Conservation (phyloP, 2,888 invertebrate genomes). For the Callyntrura guangdongensis region DNA sequence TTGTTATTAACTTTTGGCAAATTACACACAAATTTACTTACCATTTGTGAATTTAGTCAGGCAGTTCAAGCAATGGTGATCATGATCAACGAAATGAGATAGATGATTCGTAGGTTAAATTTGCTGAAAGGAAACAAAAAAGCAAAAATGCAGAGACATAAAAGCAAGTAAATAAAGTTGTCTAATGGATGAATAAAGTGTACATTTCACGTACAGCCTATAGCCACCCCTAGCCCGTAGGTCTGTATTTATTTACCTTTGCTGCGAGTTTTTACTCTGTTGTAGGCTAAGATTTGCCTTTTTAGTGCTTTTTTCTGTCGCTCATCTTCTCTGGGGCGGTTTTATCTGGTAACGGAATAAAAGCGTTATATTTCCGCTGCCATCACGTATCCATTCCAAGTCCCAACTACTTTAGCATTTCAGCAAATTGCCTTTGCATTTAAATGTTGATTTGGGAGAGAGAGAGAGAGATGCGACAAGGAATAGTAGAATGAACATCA, state of each 20-base stretch:
- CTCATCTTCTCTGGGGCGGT: background rate
- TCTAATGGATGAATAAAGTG: background rate
- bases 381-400: conserved; percentile 2
- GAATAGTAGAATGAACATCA: too few relatives aligned
- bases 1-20: too few relatives aligned
- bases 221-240: too few relatives aligned
- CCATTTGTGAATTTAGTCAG: too few relatives aligned
- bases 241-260: conserved; percentile 15
- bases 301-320: conserved; percentile 26
- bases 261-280: background rate
- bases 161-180: background rate
- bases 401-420: too few relatives aligned
- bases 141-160: too few relatives aligned
- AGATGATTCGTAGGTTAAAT: background rate
- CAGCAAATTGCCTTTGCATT: background rate
- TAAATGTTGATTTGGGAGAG: background rate
- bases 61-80: too few relatives aligned
- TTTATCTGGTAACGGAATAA: background rate
- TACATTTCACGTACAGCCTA: background rate
- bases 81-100: too few relatives aligned
- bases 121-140: background rate
- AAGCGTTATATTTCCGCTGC: background rate
- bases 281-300: conserved; percentile 11
- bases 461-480: background rate
- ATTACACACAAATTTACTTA: too few relatives aligned